Evolutionary conservation across 2,888 invertebrate species (phyloP).

Genomic region (Habrosyne pyritoides): DNA sequence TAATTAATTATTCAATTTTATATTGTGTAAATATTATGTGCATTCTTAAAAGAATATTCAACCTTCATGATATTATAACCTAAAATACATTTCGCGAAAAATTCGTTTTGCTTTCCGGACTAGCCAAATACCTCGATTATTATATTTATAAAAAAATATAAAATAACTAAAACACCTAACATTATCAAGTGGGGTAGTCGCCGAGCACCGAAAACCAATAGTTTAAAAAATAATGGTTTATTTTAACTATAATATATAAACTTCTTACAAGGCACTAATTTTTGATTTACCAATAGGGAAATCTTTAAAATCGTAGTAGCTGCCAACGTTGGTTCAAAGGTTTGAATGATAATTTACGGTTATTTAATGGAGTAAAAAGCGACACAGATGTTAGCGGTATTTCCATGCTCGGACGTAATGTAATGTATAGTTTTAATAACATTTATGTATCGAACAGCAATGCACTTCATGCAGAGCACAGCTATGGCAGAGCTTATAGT

Average conservation of each 20-base stretch:
- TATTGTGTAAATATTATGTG: conserved; percentile 5
- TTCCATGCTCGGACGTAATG: conserved; percentile 56
- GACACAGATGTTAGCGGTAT: conserved; percentile 53
- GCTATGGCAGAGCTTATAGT: conserved; percentile 88
- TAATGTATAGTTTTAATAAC: conserved; percentile 50
- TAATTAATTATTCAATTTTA: neutral
- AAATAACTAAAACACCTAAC: conserved; percentile 17
- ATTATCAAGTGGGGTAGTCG: conserved; percentile 30
- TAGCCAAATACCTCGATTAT: conserved; percentile 64
- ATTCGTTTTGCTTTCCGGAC: conserved; percentile 63
- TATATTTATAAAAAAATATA: conserved; percentile 46
- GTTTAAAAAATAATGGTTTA: conserved; percentile 7
- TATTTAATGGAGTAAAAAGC: conserved; percentile 7
- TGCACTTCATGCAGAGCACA: conserved; percentile 79
- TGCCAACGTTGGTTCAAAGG: neutral
- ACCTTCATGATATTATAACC: conserved; percentile 6
- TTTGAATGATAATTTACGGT: no score
- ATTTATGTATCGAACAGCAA: conserved; percentile 63
- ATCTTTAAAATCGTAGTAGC: neutral
- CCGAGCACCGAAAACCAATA: conserved; percentile 52
- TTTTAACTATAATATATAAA: conserved; percentile 8
- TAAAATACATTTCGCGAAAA: conserved; percentile 23
- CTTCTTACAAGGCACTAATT: conserved; percentile 20
- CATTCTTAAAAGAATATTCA: neutral
- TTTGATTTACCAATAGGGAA: neutral